Evolutionary conservation across 2,888 invertebrate species (phyloP).

Genomic region (Rhamnusium bicolor): DNA sequence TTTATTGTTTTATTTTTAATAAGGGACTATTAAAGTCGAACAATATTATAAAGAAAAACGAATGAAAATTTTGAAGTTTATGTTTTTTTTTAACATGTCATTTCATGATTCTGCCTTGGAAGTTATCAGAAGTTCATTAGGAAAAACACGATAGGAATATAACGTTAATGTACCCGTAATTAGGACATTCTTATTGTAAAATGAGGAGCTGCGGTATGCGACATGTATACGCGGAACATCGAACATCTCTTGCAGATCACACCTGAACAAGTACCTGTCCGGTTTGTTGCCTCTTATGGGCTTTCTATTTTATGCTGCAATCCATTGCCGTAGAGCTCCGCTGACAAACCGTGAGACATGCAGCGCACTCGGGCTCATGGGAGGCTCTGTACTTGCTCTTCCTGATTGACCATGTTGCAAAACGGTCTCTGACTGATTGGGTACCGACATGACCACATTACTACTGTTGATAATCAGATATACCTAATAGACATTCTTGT

Average conservation of each 20-base stretch:
- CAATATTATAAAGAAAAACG: no score
- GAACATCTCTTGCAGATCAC: constrained; percentile 35
- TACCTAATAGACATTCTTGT: constrained; percentile 27
- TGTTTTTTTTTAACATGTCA: no score
- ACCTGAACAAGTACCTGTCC: constrained; percentile 33
- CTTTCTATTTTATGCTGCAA: constrained; percentile 30
- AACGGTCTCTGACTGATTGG: constrained; percentile 37
- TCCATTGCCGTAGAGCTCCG: constrained; percentile 15
- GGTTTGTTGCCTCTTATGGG: constrained; percentile 35
- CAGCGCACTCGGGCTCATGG: constrained; percentile 34
- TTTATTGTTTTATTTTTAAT: no score
- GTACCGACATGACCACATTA: constrained; percentile 37
- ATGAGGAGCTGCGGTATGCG: constrained; percentile 28
- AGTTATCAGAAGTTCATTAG: neutral
- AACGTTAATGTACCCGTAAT: neutral
- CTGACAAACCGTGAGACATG: constrained; percentile 44
- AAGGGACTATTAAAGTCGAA: no score
- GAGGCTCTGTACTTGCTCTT: constrained; percentile 36
- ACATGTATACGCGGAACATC: constrained; percentile 33
- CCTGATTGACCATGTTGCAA: constrained; percentile 44
- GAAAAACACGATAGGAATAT: neutral
- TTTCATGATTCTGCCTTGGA: neutral
- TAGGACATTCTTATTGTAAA: constrained; percentile 32
- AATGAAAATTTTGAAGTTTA: no score
- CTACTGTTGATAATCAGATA: constrained; percentile 28